Percentiles rank a stretch among this genome's conserved stretches.
phyloP scores from a whole-genome alignment of 2,797 vertebrate genomes.

The Enteromius thamalakanensis region DNA sequence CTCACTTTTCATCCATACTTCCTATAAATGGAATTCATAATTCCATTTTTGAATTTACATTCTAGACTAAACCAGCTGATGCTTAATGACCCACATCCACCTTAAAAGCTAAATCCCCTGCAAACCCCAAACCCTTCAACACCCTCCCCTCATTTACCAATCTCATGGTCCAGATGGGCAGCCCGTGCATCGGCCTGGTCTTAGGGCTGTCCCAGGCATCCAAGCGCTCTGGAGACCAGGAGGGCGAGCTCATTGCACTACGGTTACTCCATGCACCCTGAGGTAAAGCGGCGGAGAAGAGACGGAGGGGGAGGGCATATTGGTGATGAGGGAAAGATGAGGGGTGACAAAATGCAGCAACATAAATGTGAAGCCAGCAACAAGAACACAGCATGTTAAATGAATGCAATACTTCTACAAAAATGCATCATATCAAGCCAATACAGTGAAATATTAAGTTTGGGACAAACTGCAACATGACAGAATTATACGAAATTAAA shows the following conservation, averaged over 20 bases:
- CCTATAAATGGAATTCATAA: too few relatives aligned
- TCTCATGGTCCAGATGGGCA: slow-evolving; percentile 94
- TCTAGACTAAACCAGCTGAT: neutral
- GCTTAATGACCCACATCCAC: neutral
- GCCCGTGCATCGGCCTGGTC: slow-evolving; percentile 85
- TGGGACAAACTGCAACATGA: slow-evolving; percentile 53
- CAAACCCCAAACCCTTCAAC: slow-evolving; percentile 3
- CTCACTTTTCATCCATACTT: neutral
- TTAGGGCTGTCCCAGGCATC: slow-evolving; percentile 92
- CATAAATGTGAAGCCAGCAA: slow-evolving; percentile 74
- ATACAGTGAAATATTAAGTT: slow-evolving; percentile 55
- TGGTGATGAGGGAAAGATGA: slow-evolving; percentile 38
- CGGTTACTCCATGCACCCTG: slow-evolving; percentile 94
- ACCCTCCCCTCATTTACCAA: slow-evolving; percentile 83
- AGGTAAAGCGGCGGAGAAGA: slow-evolving; percentile 63
- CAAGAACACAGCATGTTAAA: slow-evolving; percentile 61
- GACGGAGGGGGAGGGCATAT: neutral
- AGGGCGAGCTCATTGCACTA: slow-evolving; percentile 91
- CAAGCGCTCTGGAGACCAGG: slow-evolving; percentile 92
- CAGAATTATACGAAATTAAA: neutral
- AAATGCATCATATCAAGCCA: slow-evolving; percentile 36
- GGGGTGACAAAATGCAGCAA: slow-evolving; percentile 62
- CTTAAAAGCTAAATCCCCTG: neutral
- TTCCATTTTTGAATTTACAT: neutral
- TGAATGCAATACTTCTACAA: slow-evolving; percentile 63